Evolutionary conservation across 2,888 invertebrate genomes (phyloP).

Genomic region (Caradrina clavipalpis): DNA sequence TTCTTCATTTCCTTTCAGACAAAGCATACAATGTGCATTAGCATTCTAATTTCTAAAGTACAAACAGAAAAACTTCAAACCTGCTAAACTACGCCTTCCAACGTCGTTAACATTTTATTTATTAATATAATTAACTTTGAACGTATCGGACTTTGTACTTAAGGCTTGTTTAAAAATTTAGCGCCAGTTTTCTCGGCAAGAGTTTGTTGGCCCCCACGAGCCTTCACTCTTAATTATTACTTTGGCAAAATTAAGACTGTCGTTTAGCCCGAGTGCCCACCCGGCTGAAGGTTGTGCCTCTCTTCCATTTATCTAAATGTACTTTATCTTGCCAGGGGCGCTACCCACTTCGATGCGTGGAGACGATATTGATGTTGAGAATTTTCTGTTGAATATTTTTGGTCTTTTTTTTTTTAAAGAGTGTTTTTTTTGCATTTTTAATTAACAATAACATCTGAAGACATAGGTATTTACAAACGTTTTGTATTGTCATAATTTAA

Average conservation of each 20-base stretch:
- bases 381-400: slow-evolving; percentile 31
- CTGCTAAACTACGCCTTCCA: slow-evolving; percentile 65
- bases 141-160: slow-evolving; percentile 89
- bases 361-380: slow-evolving; percentile 68
- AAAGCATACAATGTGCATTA: slow-evolving; percentile 52
- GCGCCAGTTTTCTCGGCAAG: slow-evolving; percentile 78
- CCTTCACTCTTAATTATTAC: slow-evolving; percentile 91
- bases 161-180: slow-evolving; percentile 90
- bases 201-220: slow-evolving; percentile 82
- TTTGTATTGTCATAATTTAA: neutral
- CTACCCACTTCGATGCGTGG: slow-evolving; percentile 69
- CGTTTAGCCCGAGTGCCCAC: slow-evolving; percentile 88
- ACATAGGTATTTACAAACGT: neutral
- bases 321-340: slow-evolving; percentile 87
- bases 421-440: neutral
- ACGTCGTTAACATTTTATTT: slow-evolving; percentile 75
- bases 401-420: neutral
- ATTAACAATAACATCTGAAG: neutral
- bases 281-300: slow-evolving; percentile 83
- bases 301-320: slow-evolving; percentile 90
- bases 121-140: slow-evolving; percentile 88
- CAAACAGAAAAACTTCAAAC: slow-evolving; percentile 37
- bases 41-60: slow-evolving; percentile 23
- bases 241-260: slow-evolving; percentile 91
- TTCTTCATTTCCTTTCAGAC: neutral